phyloP scores from a whole-genome alignment of 2,113 vertebrate genomes.

The Bufo gargarizans region DNA sequence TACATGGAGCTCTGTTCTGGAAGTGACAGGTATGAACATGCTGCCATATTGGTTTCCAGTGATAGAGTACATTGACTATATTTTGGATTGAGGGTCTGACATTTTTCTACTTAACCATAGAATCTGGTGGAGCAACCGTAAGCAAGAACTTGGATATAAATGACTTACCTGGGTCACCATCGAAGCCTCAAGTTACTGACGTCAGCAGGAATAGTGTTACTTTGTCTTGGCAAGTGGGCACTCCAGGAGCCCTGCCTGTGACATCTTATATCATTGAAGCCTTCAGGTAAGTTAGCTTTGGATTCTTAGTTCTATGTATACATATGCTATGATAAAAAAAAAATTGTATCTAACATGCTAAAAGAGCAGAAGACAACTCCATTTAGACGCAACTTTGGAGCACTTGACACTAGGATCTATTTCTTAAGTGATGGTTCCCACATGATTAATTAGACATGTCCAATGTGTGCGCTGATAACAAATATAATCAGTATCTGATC shows the following conservation, averaged over 20 bases:
- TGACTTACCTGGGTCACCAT: conserved; percentile 92
- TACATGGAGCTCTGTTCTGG: conserved; percentile 95
- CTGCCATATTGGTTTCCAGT: neutral
- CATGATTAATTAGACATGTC: no score
- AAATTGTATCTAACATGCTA: no score
- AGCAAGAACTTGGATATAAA: conserved; percentile 86
- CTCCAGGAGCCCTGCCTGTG: conserved; percentile 82
- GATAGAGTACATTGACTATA: neutral
- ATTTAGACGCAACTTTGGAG: no score
- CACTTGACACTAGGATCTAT: no score
- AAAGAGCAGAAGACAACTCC: no score
- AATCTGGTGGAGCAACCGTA: conserved; percentile 79
- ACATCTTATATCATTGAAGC: conserved; percentile 94
- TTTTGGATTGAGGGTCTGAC: neutral
- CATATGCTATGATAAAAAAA: no score
- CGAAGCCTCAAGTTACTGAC: conserved; percentile 97
- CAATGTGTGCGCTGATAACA: no score
- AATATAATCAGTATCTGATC: no score
- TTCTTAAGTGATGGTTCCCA: no score
- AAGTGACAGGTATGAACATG: conserved; percentile 84
- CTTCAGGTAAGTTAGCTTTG: conserved; percentile 85
- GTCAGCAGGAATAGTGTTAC: conserved; percentile 97
- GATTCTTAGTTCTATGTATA: neutral
- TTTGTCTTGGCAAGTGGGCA: conserved; percentile 91
- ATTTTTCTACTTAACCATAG: conserved; percentile 67